Conservation (phyloP, 2,113 vertebrate genomes). For the Apistogramma diplotaenia region DNA sequence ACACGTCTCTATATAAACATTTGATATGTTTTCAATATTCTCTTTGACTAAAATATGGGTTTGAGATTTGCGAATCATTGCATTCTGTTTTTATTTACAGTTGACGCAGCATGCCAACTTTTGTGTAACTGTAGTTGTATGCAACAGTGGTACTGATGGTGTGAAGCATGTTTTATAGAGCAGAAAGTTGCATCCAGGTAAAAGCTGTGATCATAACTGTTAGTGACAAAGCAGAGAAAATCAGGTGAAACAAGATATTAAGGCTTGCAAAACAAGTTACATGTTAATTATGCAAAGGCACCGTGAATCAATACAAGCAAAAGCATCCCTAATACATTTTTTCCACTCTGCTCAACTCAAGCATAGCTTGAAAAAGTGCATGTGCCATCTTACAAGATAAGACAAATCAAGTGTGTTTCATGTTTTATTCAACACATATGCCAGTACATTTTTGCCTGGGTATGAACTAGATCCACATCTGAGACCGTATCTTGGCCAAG, state of each 20-base stretch:
- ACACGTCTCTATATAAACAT: background rate
- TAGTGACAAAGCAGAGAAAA: background rate
- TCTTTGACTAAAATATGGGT: background rate
- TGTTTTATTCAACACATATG: constrained; percentile 41
- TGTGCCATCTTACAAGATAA: constrained; percentile 14
- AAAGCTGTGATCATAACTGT: background rate
- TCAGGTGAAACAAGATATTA: background rate
- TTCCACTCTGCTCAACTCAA: background rate
- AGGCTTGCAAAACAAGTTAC: background rate
- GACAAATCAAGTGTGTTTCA: constrained; percentile 27
- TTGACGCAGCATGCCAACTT: accelerated
- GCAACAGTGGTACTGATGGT: background rate
- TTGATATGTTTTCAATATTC: background rate
- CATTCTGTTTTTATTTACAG: background rate
- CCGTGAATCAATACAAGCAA: background rate
- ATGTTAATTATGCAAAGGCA: constrained; percentile 25
- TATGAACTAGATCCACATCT: constrained; percentile 38
- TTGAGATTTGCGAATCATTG: background rate
- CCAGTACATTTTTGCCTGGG: background rate
- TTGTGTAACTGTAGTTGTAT: background rate
- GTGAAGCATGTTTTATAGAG: background rate
- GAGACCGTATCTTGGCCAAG: constrained; percentile 20
- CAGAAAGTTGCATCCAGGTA: background rate
- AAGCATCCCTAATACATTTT: constrained; percentile 10
- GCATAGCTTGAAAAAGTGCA: background rate